A percentile compares a stretch with the other conserved stretches of the same genome.
phyloP scores from a whole-genome alignment of 2,888 invertebrate species.

The Drosophila atroscutellata region DNA sequence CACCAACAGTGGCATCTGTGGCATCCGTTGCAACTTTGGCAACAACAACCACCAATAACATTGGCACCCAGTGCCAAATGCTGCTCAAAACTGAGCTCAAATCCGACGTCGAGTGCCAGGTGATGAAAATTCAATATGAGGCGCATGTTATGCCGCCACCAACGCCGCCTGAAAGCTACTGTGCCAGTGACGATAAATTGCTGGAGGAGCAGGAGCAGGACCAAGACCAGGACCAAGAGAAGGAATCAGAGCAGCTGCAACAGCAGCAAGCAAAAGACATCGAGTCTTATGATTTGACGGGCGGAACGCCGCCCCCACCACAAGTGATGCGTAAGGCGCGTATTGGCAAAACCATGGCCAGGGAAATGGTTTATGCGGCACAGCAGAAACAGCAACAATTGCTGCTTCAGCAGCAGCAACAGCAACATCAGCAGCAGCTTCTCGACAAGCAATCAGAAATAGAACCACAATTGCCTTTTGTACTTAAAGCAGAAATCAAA shows the following conservation, averaged over 20 bases:
- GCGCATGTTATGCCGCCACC: conserved; percentile 84
- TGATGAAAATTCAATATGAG: conserved; percentile 83
- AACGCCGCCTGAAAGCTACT: conserved; percentile 83
- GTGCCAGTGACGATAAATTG: conserved; percentile 81
- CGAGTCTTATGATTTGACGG: conserved; percentile 84
- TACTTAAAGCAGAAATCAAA: conserved; percentile 84
- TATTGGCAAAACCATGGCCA: conserved; percentile 89
- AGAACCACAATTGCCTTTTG: conserved; percentile 74
- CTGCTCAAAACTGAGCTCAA: conserved; percentile 82
- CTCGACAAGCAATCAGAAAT: conserved; percentile 25
- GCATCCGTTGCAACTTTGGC: conserved; percentile 59
- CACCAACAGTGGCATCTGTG: conserved; percentile 45
- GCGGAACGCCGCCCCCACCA: conserved; percentile 87
- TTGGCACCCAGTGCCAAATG: conserved; percentile 76
- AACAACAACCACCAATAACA: conserved; percentile 66
- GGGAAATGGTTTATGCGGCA: conserved; percentile 86
- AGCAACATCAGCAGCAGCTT: conserved; percentile 23
- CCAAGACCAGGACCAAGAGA: conserved; percentile 70
- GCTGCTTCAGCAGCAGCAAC: conserved; percentile 40
- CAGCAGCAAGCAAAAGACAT: conserved; percentile 47
- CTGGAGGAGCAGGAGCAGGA: conserved; percentile 73
- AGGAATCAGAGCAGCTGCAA: conserved; percentile 47
- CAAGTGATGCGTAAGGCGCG: conserved; percentile 85
- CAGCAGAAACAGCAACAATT: conserved; percentile 56
- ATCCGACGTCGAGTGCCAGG: conserved; percentile 61